A percentile compares a stretch with the other conserved stretches of the same genome.
phyloP scores from a whole-genome alignment of 2,797 vertebrate species.

The Poecilia wingei region DNA sequence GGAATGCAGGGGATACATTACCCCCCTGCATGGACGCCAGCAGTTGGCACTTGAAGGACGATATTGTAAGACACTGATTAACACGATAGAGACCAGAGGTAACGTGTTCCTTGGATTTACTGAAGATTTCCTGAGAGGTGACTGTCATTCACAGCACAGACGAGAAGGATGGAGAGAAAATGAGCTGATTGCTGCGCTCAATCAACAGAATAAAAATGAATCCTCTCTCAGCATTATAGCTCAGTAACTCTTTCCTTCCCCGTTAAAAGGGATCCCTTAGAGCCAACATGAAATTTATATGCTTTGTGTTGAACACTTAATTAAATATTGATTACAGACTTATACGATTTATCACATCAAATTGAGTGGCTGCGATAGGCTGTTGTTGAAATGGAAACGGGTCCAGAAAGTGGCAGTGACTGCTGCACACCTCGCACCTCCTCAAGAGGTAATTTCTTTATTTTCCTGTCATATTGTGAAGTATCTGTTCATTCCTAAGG shows the following conservation, averaged over 20 bases:
- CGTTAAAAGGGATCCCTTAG: constrained; percentile 71
- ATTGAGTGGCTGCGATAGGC: constrained; percentile 68
- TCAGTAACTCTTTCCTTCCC: constrained; percentile 58
- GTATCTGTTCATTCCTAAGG: constrained; percentile 31
- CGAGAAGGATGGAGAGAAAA: constrained; percentile 6
- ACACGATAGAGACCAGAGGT: constrained; percentile 49
- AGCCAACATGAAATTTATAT: constrained; percentile 74
- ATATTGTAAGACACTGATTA: constrained; percentile 35
- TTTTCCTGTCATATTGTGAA: constrained; percentile 69
- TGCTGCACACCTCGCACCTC: constrained; percentile 65
- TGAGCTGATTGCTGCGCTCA: neutral
- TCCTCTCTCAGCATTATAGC: constrained; percentile 47
- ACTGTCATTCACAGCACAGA: constrained; percentile 39
- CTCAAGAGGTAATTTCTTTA: constrained; percentile 79
- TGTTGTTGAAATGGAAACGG: constrained; percentile 80
- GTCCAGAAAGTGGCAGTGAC: constrained; percentile 65
- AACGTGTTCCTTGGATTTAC: constrained; percentile 34
- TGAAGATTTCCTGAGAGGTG: constrained; percentile 30
- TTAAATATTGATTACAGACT: constrained; percentile 82
- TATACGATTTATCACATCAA: constrained; percentile 79
- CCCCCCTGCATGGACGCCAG: constrained; percentile 25
- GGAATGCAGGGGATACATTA: constrained; percentile 19
- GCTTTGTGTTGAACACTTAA: constrained; percentile 76
- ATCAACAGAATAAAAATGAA: constrained; percentile 47
- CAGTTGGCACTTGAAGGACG: constrained; percentile 31